A percentile compares a stretch with the other conserved stretches of the same genome.
These are phyloP conservation scores for Scaptomyza flava DNA, from an alignment of 2,888 invertebrate species.

Conservation along the genomic window DNA sequence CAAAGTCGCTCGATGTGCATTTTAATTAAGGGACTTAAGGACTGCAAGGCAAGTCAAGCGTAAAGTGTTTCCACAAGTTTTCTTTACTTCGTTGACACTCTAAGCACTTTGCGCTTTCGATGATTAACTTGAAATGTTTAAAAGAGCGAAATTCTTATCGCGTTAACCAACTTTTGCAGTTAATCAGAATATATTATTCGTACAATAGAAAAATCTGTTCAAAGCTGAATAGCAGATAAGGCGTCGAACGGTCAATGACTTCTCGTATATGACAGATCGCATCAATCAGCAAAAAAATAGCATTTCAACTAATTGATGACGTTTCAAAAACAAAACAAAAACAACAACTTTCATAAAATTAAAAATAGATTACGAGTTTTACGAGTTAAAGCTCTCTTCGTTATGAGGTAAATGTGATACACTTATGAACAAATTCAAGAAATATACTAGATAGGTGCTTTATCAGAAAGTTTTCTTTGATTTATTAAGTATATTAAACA, in stretches of 20 bases:
- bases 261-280: too few species aligned
- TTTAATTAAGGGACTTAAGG: slow-evolving; percentile 65
- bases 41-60: slow-evolving; percentile 45
- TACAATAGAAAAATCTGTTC: neutral
- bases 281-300: neutral
- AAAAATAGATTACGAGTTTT: too few species aligned
- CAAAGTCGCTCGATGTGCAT: slow-evolving; percentile 55
- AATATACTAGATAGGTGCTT: too few species aligned
- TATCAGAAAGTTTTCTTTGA: too few species aligned
- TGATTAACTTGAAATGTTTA: slow-evolving; percentile 25
- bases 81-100: neutral
- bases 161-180: slow-evolving; percentile 9
- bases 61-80: slow-evolving; percentile 22
- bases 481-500: too few species aligned
- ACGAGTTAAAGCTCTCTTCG: too few species aligned
- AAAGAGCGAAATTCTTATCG: slow-evolving; percentile 1
- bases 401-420: too few species aligned
- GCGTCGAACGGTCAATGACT: neutral
- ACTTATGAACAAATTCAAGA: too few species aligned
- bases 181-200: neutral
- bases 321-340: too few species aligned
- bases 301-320: neutral
- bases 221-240: neutral
- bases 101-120: slow-evolving; percentile 7
- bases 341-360: too few species aligned